A percentile compares a stretch with the other conserved stretches of the same genome.
Conservation (phyloP, 2,113 vertebrate genomes). For the Rhagologus leucostigma region DNA sequence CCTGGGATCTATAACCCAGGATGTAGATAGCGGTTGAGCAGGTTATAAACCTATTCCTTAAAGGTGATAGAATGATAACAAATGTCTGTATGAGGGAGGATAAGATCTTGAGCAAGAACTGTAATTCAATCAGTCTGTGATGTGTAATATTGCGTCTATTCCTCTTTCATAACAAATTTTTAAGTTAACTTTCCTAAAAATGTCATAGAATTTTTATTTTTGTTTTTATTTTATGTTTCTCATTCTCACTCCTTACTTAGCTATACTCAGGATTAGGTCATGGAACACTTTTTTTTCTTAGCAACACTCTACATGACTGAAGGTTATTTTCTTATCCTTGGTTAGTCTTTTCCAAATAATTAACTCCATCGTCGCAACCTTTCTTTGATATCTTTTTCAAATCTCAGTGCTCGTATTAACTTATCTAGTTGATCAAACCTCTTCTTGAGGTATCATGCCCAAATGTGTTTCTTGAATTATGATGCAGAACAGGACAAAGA, state of each 20-base stretch:
- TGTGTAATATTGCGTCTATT: background rate
- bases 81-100: background rate
- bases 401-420: background rate
- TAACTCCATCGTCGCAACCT: background rate
- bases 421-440: background rate
- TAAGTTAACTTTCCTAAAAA: background rate
- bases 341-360: background rate
- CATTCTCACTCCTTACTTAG: background rate
- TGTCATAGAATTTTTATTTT: background rate
- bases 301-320: background rate
- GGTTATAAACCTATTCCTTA: background rate
- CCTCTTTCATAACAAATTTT: background rate
- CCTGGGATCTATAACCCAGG: background rate
- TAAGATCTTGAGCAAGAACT: background rate
- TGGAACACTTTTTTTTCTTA: background rate
- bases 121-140: background rate
- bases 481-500: background rate
- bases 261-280: background rate
- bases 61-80: background rate
- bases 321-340: background rate
- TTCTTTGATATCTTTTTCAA: background rate
- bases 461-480: background rate
- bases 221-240: background rate
- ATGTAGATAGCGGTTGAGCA: background rate
- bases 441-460: background rate